Conservation (phyloP, 2,113 vertebrate genomes). For the Penelope pileata region DNA sequence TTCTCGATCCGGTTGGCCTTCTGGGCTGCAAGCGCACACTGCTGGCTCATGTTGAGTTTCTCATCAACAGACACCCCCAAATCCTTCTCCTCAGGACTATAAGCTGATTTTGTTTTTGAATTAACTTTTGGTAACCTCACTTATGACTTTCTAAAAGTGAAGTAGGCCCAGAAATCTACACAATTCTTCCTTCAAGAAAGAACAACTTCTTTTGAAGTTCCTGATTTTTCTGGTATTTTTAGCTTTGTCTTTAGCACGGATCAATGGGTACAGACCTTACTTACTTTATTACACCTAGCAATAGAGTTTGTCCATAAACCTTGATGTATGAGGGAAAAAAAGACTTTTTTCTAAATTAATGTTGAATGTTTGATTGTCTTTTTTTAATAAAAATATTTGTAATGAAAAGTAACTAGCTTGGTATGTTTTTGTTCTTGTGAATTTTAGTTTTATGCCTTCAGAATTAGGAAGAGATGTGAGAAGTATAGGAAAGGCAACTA, state of each 20-base stretch:
- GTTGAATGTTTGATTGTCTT: rapidly evolving
- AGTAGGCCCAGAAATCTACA: background rate
- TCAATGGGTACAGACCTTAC: background rate
- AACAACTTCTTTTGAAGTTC: too few species aligned
- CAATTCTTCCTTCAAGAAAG: background rate
- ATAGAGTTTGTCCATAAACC: background rate
- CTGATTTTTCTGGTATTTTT: background rate
- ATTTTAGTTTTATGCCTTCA: background rate
- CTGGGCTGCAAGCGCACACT: too few species aligned
- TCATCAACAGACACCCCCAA: too few species aligned
- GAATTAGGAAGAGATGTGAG: background rate
- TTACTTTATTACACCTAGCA: background rate
- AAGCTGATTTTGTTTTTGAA: background rate
- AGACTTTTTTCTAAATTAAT: background rate
- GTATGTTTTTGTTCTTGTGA: background rate
- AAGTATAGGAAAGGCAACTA: background rate
- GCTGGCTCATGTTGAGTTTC: too few species aligned
- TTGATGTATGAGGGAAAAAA: background rate
- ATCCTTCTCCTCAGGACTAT: too few species aligned
- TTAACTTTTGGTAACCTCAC: background rate
- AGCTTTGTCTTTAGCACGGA: background rate
- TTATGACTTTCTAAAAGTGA: background rate
- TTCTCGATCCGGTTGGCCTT: too few species aligned
- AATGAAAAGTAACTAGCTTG: background rate
- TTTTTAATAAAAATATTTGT: background rate